These are phyloP conservation scores for Otocyon megalotis DNA, from an alignment of 2,113 vertebrate species.

Conservation along the genomic window DNA sequence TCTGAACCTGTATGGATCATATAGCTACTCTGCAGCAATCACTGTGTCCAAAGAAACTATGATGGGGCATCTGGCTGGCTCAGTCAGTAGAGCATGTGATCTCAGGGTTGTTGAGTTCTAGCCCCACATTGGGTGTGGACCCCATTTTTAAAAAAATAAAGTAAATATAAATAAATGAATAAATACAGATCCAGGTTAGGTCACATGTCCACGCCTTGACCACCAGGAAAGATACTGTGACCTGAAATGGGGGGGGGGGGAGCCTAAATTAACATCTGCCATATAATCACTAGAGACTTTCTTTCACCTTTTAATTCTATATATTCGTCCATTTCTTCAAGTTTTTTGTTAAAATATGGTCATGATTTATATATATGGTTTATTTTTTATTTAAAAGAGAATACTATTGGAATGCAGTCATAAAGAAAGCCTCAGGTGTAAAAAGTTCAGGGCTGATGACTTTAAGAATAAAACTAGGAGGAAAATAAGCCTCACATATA, in stretches of 20 bases:
- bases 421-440: constrained; percentile 41
- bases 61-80: background rate
- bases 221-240: background rate
- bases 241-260: background rate
- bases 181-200: background rate
- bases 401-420: background rate
- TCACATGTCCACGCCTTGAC: background rate
- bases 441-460: constrained; percentile 41
- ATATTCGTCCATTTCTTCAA: constrained; percentile 19
- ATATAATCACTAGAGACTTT: background rate
- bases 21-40: background rate
- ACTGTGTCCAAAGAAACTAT: background rate
- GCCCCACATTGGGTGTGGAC: background rate
- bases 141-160: background rate
- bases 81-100: background rate
- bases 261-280: constrained; percentile 9
- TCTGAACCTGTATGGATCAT: constrained; percentile 12
- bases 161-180: background rate
- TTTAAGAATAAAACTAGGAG: constrained; percentile 19
- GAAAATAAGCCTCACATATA: background rate
- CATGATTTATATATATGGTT: background rate
- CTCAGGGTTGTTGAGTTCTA: background rate
- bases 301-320: constrained; percentile 28
- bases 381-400: constrained; percentile 55
- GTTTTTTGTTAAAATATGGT: constrained; percentile 22